Evolutionary conservation across 1,140 invertebrate genomes (phyloP).

Genomic region (Orchestia grillus): DNA sequence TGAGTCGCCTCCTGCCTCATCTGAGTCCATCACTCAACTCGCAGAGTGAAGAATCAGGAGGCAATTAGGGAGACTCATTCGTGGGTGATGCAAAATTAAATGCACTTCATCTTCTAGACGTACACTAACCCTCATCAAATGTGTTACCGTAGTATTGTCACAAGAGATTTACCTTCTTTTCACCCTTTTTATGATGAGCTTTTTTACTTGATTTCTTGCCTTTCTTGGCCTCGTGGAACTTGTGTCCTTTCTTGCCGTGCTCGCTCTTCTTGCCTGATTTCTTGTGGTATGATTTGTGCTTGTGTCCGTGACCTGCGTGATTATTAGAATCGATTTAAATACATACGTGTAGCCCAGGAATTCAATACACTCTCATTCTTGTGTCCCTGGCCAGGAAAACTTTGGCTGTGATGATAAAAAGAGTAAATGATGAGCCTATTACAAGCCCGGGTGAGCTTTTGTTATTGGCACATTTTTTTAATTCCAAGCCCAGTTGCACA

Average conservation of each 20-base stretch:
- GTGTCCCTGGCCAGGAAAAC: no score
- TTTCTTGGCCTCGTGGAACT: background rate
- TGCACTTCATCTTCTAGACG: background rate
- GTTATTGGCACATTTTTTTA: no score
- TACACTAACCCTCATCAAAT: background rate
- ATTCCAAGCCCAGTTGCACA: no score
- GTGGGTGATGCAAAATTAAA: background rate
- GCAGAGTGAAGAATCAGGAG: no score
- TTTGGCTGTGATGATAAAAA: no score
- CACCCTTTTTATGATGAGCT: background rate
- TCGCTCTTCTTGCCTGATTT: background rate
- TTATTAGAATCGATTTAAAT: background rate
- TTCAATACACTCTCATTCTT: no score
- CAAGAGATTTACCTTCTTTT: conserved; percentile 7
- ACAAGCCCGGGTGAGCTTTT: no score
- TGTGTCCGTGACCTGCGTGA: conserved; percentile 10
- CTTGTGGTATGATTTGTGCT: conserved; percentile 36
- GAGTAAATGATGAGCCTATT: no score
- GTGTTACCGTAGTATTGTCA: background rate
- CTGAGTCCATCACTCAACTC: no score
- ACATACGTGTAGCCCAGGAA: no score
- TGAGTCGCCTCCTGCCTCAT: no score
- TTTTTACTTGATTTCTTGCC: conserved; percentile 38
- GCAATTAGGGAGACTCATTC: no score
- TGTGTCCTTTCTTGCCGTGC: conserved; percentile 19